Evolutionary conservation across 2,888 invertebrate genomes (phyloP).

Genomic region (Chalcosyrphus nemorum): DNA sequence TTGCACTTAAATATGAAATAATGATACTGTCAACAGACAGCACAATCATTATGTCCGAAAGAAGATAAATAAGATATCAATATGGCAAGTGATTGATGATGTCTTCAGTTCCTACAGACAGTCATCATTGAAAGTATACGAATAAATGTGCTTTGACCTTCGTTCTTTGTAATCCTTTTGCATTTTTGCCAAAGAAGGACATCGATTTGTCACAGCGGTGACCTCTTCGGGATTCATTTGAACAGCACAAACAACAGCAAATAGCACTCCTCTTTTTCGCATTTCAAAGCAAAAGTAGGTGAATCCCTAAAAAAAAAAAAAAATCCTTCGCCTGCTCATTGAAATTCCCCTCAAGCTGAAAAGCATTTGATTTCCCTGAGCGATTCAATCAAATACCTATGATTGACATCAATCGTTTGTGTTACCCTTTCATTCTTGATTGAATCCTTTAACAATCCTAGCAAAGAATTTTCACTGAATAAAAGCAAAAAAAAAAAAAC

Average conservation of each 20-base stretch:
- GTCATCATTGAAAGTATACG: not conserved
- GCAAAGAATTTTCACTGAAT: not conserved
- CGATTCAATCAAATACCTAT: constrained; percentile 13
- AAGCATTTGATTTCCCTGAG: constrained; percentile 2
- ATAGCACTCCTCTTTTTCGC: not conserved
- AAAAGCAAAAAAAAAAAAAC: not conserved
- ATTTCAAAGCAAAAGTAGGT: not conserved
- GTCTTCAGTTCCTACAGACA: not conserved
- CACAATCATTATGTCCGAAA: not conserved
- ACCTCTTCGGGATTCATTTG: not conserved
- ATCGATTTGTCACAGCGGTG: not conserved
- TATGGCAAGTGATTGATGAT: not conserved
- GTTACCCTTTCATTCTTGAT: not conserved
- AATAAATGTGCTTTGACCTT: not conserved
- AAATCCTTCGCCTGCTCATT: not conserved
- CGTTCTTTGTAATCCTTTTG: not conserved
- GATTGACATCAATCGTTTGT: constrained; percentile 17
- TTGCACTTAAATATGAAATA: not conserved
- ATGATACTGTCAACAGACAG: not conserved
- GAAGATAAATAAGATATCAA: not conserved
- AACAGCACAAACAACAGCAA: not conserved
- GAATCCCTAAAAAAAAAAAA: not conserved
- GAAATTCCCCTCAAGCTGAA: not conserved
- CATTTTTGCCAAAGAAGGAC: not conserved
- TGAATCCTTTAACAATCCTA: not conserved